Evolutionary conservation across 2,888 invertebrate species (phyloP), one percentile per base, ranked within the genome.

Genomic region (Drosophila paranaensis): DNA sequence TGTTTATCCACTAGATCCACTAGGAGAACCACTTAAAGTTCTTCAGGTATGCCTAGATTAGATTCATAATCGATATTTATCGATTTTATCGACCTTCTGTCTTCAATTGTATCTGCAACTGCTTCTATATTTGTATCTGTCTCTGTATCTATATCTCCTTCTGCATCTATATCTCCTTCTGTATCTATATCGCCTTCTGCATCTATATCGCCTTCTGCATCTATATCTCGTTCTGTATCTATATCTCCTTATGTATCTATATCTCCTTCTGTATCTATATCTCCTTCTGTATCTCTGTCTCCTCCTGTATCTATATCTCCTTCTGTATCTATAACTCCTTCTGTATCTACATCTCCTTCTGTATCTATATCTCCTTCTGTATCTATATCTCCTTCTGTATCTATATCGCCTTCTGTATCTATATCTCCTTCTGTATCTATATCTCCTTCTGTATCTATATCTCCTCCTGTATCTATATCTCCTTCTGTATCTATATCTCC

Each of bases 11-110:
- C 33, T 33, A 33, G 20, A 20, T 20, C 20, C 20, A 20, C 20
- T 20, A 27, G 27, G 3, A 27, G 6, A 27, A 6, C 27, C 5
- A 27, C 27, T 46, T 14, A 6, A 14, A 27, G 3, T 2, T 3
- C 8, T 9, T 27, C 20, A 20, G 20, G 20, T 20, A 20, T 20
- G 20, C 14, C 20, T 45, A 11, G 10, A 42, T 20, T 4, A 25
- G 9, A 42, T 1, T 6, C 2, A 27, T 16, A 14, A 40, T 54
- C 54, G 54, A 54, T 54, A 54, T 39, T 40, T 54, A 40, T 54
- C 54, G 54, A 40, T 27, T 27, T 27, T 27, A 20, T 33, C 30
- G 30, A 33, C 30, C 8, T 30, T 33, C 30, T 33, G 6, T 33
- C 8, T 33, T 33, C 30, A 8, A 33, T 2, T 33, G 30, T 8